Conservation (phyloP, 2,113 vertebrate genomes). For the Xyliphius kryptos region DNA sequence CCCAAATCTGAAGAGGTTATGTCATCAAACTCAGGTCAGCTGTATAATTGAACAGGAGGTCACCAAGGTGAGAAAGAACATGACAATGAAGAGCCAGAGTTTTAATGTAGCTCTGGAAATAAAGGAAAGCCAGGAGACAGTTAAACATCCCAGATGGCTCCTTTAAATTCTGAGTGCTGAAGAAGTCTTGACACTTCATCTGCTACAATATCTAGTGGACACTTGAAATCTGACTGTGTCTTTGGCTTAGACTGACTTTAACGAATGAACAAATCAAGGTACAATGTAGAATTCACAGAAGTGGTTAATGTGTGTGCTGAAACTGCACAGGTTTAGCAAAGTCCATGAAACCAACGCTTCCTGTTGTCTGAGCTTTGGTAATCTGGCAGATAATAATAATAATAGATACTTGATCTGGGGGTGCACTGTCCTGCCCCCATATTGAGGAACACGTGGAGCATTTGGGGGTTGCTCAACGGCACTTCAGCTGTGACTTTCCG, state of each 20-base stretch:
- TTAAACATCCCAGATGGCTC: slow-evolving; percentile 48
- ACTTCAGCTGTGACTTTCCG: too few relatives aligned
- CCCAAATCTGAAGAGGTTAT: slow-evolving; percentile 63
- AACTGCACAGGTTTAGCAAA: too few relatives aligned
- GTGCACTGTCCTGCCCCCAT: too few relatives aligned
- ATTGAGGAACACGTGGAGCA: too few relatives aligned
- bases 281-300: not conserved
- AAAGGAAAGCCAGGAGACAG: slow-evolving; percentile 35
- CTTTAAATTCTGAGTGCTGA: slow-evolving; percentile 56
- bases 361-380: too few relatives aligned
- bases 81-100: slow-evolving; percentile 65
- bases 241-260: too few relatives aligned
- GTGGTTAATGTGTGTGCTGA: slow-evolving; percentile 35
- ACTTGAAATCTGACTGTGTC: slow-evolving; percentile 27
- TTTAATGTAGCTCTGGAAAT: slow-evolving; percentile 56
- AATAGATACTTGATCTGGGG: too few relatives aligned
- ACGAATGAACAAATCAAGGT: too few relatives aligned
- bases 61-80: slow-evolving; percentile 59
- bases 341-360: too few relatives aligned
- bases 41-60: slow-evolving; percentile 67
- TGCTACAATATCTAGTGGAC: slow-evolving; percentile 46
- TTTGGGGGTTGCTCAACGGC: too few relatives aligned
- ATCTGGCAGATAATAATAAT: too few relatives aligned
- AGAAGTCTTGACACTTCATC: slow-evolving; percentile 48
- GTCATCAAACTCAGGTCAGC: slow-evolving; percentile 67